A percentile compares a stretch with the other conserved stretches of the same genome.
Evolutionary conservation across 2,113 vertebrate genomes (phyloP).

Genomic region (Scopus umbretta): DNA sequence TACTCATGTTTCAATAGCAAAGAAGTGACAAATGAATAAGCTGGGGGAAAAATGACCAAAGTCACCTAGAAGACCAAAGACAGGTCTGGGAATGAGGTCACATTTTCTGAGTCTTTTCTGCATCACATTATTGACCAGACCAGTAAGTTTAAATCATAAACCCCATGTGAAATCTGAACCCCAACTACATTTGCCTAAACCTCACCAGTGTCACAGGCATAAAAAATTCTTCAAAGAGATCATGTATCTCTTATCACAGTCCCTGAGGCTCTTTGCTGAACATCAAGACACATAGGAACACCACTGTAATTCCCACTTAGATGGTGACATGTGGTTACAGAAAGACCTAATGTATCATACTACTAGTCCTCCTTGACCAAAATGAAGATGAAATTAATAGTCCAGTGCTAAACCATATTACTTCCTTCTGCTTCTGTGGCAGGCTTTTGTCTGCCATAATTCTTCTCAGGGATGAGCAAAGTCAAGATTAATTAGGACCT

Average conservation of each 20-base stretch:
- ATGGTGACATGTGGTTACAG: background rate
- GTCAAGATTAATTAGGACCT: background rate
- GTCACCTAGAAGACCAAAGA: background rate
- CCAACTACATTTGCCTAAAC: background rate
- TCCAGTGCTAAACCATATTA: background rate
- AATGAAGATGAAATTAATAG: background rate
- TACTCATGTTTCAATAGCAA: background rate
- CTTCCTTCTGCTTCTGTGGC: background rate
- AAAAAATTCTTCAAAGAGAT: background rate
- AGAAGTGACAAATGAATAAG: background rate
- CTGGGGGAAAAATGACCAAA: background rate
- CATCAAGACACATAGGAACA: background rate
- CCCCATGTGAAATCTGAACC: background rate
- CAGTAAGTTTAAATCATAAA: background rate
- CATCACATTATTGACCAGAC: background rate
- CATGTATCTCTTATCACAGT: accelerated
- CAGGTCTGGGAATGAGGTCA: background rate
- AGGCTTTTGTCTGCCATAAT: background rate
- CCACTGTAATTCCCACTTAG: background rate
- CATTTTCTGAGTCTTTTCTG: background rate
- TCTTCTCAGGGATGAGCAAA: background rate
- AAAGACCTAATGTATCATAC: background rate
- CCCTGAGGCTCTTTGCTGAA: background rate
- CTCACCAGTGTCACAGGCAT: background rate
- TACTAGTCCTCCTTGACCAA: background rate